phyloP scores from a whole-genome alignment of 2,888 invertebrate genomes.

The Octonoba sinensis region DNA sequence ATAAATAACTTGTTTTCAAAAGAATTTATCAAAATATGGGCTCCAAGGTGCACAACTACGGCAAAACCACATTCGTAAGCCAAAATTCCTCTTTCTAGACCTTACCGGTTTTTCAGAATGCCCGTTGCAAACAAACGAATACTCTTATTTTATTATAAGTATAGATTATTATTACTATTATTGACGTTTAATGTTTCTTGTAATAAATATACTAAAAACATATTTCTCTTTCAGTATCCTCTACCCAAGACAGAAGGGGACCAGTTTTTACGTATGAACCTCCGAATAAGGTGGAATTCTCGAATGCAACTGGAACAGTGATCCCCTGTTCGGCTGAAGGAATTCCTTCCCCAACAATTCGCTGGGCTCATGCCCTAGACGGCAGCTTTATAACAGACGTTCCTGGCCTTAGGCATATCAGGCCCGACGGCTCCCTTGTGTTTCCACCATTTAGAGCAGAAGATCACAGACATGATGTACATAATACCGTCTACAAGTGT shows the following conservation, averaged over 20 bases:
- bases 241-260: constrained; percentile 50
- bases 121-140: no score
- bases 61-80: no score
- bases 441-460: constrained; percentile 95
- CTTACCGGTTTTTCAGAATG: no score
- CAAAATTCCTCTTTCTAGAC: no score
- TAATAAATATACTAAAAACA: no score
- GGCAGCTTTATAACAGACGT: constrained; percentile 62
- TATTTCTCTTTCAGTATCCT: constrained; percentile 7
- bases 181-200: no score
- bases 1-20: no score
- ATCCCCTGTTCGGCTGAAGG: constrained; percentile 64
- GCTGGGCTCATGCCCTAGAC: constrained; percentile 61
- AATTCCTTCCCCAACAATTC: constrained; percentile 41
- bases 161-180: no score
- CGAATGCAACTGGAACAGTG: constrained; percentile 63
- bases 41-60: no score
- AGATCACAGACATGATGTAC: constrained; percentile 92
- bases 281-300: constrained; percentile 64
- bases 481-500: constrained; percentile 94
- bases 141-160: no score
- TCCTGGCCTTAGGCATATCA: constrained; percentile 62
- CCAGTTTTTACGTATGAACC: constrained; percentile 65
- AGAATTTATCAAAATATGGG: no score
- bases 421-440: constrained; percentile 84